These are phyloP conservation scores for Nothobranchius kuhntae DNA, from an alignment of 2,113 vertebrate genomes.

Conservation along the genomic window DNA sequence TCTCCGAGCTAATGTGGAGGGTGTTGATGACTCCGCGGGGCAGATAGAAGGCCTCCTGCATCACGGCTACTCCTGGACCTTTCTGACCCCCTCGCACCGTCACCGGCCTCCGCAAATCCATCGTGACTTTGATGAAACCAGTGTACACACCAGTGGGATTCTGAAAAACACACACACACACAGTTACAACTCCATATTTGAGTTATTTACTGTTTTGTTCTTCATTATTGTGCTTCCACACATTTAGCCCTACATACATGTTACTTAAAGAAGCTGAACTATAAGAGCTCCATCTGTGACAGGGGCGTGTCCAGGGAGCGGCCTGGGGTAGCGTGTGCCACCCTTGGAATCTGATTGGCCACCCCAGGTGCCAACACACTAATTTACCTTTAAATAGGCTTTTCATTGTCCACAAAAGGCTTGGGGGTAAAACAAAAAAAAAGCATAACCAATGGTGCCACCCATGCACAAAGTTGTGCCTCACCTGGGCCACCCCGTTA, in stretches of 20 bases:
- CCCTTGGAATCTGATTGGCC: no score
- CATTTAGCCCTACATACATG: no score
- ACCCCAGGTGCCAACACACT: no score
- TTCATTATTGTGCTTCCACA: no score
- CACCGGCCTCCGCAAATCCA: conserved; percentile 90
- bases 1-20: conserved; percentile 93
- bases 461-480: no score
- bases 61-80: conserved; percentile 54
- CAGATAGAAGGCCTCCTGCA: conserved; percentile 85
- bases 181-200: background rate
- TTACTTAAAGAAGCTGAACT: background rate
- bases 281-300: background rate
- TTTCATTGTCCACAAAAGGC: no score
- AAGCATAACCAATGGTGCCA: no score
- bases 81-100: conserved; percentile 77
- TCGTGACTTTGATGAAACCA: conserved; percentile 96
- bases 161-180: conserved; percentile 63
- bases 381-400: no score
- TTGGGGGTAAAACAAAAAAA: no score
- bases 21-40: conserved; percentile 85
- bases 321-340: no score
- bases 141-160: conserved; percentile 86
- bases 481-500: no score
- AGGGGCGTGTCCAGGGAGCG: no score
- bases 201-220: background rate